phyloP scores from a whole-genome alignment of 2,888 invertebrate species.

The Spialia ferax region DNA sequence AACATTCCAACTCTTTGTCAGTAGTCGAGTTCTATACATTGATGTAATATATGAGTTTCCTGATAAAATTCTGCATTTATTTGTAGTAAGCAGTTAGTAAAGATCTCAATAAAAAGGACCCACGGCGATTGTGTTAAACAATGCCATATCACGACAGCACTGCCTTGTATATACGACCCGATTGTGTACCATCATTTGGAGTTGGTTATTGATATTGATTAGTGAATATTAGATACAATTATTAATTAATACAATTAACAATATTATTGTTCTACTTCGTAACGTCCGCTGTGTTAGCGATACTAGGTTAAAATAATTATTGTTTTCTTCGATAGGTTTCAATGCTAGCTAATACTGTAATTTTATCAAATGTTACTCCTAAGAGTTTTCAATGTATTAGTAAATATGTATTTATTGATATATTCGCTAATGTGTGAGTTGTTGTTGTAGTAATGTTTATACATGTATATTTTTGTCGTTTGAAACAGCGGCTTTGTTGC shows the following conservation, averaged over 20 bases:
- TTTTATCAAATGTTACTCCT: slow-evolving; percentile 8
- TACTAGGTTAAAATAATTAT: slow-evolving; percentile 25
- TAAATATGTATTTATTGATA: slow-evolving; percentile 31
- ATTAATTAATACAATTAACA: slow-evolving; percentile 4
- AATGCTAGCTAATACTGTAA: slow-evolving; percentile 18
- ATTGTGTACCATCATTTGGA: slow-evolving; percentile 13
- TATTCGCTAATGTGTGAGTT: slow-evolving; percentile 23
- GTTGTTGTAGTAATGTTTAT: slow-evolving; percentile 21
- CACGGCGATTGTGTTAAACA: slow-evolving; percentile 11
- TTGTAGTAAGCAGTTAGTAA: slow-evolving; percentile 9
- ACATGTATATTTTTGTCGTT: neutral
- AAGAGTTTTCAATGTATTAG: slow-evolving; percentile 26
- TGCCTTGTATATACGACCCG: slow-evolving; percentile 29
- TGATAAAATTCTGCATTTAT: slow-evolving; percentile 17
- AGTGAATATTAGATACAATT: slow-evolving; percentile 24
- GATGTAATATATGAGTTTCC: neutral
- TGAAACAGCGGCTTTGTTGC: slow-evolving; percentile 1
- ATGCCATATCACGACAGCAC: slow-evolving; percentile 16
- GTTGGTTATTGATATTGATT: slow-evolving; percentile 29
- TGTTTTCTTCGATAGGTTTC: slow-evolving; percentile 18
- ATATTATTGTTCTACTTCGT: slow-evolving; percentile 9
- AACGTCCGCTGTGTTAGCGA: slow-evolving; percentile 33
- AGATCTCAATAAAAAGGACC: slow-evolving; percentile 25
- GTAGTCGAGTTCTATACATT: neutral
- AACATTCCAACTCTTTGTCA: slow-evolving; percentile 1